A percentile compares a stretch with the other conserved stretches of the same genome.
phyloP scores from a whole-genome alignment of 2,113 vertebrate species.

The Stomatorhinus ivindoensis region DNA sequence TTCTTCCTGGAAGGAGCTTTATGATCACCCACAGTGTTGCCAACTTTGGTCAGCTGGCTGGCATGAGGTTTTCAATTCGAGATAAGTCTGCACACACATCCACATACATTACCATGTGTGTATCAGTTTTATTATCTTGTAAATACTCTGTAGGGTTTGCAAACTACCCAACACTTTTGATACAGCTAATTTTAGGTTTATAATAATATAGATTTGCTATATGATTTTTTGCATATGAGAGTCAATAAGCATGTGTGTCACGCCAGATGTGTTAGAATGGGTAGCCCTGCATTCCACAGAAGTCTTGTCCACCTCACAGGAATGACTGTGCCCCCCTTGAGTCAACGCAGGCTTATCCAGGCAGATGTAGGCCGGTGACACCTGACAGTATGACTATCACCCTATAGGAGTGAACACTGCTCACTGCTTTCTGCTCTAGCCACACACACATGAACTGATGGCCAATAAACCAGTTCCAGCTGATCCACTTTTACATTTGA shows the following conservation, averaged over 20 bases:
- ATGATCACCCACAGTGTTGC: background rate
- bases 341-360: background rate
- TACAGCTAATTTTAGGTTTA: too few relatives aligned
- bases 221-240: background rate
- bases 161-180: too few relatives aligned
- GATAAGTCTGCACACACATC: background rate
- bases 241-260: background rate
- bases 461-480: conserved; percentile 37
- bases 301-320: background rate
- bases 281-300: background rate
- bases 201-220: background rate
- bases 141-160: too few relatives aligned
- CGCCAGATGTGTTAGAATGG: background rate
- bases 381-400: background rate
- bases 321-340: background rate
- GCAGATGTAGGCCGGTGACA: background rate
- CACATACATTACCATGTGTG: background rate
- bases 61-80: background rate
- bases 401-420: background rate
- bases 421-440: background rate
- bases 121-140: too few relatives aligned
- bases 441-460: conserved; percentile 29
- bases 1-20: background rate
- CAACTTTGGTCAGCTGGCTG: background rate
- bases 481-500: conserved; percentile 48